Percentiles rank a stretch among this genome's conserved stretches.
Evolutionary conservation across 2,797 vertebrate species (phyloP).

Genomic region (Austrolebias charrua): DNA sequence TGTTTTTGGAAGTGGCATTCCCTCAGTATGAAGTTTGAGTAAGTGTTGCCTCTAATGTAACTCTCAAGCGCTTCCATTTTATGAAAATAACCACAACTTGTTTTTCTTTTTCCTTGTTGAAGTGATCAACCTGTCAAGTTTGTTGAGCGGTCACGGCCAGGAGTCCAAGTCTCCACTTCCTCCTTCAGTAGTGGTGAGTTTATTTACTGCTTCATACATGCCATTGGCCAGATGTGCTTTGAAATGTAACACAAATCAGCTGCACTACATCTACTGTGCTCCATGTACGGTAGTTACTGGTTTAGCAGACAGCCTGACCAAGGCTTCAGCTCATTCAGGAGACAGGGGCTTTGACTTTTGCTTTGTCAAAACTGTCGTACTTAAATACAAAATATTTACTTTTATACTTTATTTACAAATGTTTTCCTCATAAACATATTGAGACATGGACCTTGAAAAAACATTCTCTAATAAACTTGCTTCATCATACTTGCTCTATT

Average conservation of each 20-base stretch:
- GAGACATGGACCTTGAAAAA: too few species aligned
- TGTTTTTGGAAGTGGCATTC: slow-evolving; percentile 99
- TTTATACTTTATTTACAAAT: too few species aligned
- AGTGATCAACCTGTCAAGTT: slow-evolving; percentile 95
- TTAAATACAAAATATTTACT: too few species aligned
- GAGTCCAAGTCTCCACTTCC: slow-evolving; percentile 95
- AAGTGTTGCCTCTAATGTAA: slow-evolving; percentile 9
- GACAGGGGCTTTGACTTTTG: too few species aligned
- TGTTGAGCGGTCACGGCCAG: slow-evolving; percentile 93
- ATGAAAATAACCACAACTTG: not conserved
- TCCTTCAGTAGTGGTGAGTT: slow-evolving; percentile 94
- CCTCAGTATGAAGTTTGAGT: slow-evolving; percentile 93
- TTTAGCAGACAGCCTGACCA: too few species aligned
- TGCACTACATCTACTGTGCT: not conserved
- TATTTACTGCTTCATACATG: slow-evolving; percentile 1
- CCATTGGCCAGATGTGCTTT: not conserved
- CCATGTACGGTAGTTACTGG: too few species aligned
- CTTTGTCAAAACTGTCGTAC: too few species aligned
- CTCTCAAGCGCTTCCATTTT: not conserved
- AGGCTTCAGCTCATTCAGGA: too few species aligned
- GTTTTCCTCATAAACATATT: too few species aligned
- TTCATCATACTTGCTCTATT: too few species aligned
- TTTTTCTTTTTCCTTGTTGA: slow-evolving; percentile 8
- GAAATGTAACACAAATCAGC: not conserved
- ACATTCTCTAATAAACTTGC: too few species aligned